Conservation (phyloP, 2,888 invertebrate genomes). For the Troides oblongomaculatus region DNA sequence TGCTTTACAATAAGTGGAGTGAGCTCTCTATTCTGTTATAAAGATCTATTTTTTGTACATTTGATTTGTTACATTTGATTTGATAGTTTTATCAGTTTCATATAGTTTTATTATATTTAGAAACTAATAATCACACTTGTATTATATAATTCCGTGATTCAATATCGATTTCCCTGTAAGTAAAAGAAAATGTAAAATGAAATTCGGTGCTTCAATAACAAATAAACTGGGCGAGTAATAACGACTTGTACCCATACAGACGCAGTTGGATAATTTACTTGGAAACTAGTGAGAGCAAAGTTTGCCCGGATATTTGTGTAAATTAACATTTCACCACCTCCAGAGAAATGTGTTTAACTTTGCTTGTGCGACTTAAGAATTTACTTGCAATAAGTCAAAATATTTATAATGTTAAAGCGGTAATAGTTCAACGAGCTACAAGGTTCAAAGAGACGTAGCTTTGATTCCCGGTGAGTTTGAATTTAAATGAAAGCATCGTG, state of each 20-base stretch:
- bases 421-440: no score
- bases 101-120: no score
- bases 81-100: no score
- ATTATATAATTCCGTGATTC: background rate
- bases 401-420: background rate
- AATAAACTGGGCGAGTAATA: constrained; percentile 16
- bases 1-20: no score
- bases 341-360: constrained; percentile 10
- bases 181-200: background rate
- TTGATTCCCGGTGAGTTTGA: no score
- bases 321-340: constrained; percentile 21
- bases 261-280: constrained; percentile 22
- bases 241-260: constrained; percentile 15
- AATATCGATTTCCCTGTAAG: background rate
- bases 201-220: background rate
- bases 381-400: background rate
- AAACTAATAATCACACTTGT: no score
- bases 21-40: no score
- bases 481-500: no score
- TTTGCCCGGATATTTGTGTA: constrained; percentile 20
- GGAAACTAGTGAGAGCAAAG: constrained; percentile 23
- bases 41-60: no score
- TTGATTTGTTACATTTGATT: no score
- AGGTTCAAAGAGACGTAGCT: no score
- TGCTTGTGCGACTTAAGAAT: background rate